These are phyloP conservation scores for Nerophis ophidion DNA, from an alignment of 2,113 vertebrate species.

Conservation along the genomic window DNA sequence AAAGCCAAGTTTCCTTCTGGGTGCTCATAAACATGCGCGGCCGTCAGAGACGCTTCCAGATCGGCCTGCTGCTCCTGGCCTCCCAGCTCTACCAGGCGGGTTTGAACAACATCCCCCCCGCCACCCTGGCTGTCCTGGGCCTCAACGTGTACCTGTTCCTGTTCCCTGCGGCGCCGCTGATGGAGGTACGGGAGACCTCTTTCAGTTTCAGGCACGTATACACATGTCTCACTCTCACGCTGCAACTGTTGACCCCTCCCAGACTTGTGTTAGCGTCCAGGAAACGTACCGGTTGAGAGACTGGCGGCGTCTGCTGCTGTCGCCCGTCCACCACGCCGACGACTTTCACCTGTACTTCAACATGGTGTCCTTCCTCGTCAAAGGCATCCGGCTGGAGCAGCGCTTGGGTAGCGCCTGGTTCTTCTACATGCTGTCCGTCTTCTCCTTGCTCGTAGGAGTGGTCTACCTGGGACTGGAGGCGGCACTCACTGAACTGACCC, in stretches of 20 bases:
- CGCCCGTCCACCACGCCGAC: conserved; percentile 84
- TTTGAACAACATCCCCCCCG: conserved; percentile 82
- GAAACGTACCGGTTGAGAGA: conserved; percentile 71
- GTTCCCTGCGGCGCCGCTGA: conserved; percentile 72
- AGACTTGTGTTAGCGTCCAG: conserved; percentile 82
- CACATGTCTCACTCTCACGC: background rate
- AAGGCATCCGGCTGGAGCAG: conserved; percentile 81
- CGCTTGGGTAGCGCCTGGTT: conserved; percentile 82
- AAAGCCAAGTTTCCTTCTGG: too few relatives aligned
- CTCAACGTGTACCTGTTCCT: conserved; percentile 86
- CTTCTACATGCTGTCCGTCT: conserved; percentile 76
- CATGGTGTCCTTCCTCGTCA: conserved; percentile 91
- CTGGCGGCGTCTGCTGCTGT: conserved; percentile 84
- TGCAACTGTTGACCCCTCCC: conserved; percentile 14
- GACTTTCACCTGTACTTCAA: conserved; percentile 96
- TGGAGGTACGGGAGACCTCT: conserved; percentile 44
- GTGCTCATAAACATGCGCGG: conserved; percentile 56
- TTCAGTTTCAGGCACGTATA: background rate
- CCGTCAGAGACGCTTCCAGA: conserved; percentile 67
- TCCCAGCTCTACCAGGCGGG: conserved; percentile 83
- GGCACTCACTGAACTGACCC: conserved; percentile 62
- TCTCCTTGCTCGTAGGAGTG: conserved; percentile 81
- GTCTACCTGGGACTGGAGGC: conserved; percentile 81
- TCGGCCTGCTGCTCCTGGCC: conserved; percentile 81
- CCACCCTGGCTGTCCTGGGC: conserved; percentile 79